Base-by-base conservation (phyloP, 2,113 vertebrate genomes). In the Chelonoidis abingdonii region DNA sequence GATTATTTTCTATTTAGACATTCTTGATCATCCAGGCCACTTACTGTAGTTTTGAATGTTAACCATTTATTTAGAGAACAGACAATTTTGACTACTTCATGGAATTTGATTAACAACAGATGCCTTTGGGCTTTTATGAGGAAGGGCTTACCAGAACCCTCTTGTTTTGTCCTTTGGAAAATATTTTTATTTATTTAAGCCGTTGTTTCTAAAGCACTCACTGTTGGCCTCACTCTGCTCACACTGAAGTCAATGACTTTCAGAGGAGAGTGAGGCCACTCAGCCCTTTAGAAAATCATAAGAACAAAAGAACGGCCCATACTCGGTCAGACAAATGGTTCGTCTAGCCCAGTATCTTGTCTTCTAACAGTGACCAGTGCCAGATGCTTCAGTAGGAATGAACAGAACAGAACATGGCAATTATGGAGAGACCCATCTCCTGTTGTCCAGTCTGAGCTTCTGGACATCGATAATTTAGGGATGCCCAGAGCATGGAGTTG, bases 71-170 rank as follows among this genome's bases (percentile, higher is more conserved):
- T 21, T 1, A 19, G 35, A 16, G 88, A 95, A 62, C 13, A 72
- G 4, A 65, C 50, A 35, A 6, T 49, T 31, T 80, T 29, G 21
- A 53, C 31, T 17, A 83, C 38, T 94, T 91, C 96, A 95, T 93
- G 91, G 94, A 89, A 52, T 89, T 56, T 87, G 78, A 84, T 87
- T 83, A 89, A 89, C 84, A 96, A 78, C 44, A 7, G 25, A 79
- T 49, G 69, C n/a, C 11, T 84, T 88, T 86, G 0, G 1, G 56
- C 10, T 90, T 78, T 80, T 93, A 82, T 89, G 89, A 4, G 52
- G 56, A 52, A 93, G 91, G 91, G 76, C 89, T 16, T 90, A 35
- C 7, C 65, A 52, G 24, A 16, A 69, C 54, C 80, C 25, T 94
- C 76, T 83, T 53, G 11, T 76, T 92, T 82, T 90, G 75, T 35